These are phyloP conservation scores for Lepeophtheirus nordmannii DNA, from an alignment of 2,888 invertebrate genomes.

Conservation along the genomic window DNA sequence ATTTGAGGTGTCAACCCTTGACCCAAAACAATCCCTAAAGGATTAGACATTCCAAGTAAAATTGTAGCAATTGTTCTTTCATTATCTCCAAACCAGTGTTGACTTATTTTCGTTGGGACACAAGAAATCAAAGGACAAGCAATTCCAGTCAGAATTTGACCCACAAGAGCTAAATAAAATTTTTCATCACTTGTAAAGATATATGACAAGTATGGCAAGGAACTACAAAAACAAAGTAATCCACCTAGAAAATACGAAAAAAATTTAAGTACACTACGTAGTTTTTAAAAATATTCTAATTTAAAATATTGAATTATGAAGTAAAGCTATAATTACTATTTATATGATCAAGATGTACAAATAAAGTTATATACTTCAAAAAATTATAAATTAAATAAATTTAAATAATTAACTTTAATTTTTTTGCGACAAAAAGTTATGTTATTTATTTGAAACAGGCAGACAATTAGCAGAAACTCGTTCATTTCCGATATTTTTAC, in stretches of 20 bases:
- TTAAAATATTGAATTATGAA: too few species aligned
- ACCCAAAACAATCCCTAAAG: constrained; percentile 20
- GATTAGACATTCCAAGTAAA: constrained; percentile 21
- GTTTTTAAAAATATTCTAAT: too few species aligned
- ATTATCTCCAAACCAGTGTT: constrained; percentile 21
- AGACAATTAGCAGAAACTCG: too few species aligned
- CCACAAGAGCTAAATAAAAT: constrained; percentile 19
- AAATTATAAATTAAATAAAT: too few species aligned
- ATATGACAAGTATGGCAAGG: constrained; percentile 2
- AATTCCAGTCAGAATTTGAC: constrained; percentile 18
- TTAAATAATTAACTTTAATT: too few species aligned
- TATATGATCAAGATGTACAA: too few species aligned
- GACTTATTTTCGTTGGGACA: constrained; percentile 23
- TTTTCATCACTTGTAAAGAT: constrained; percentile 8
- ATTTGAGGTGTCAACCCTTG: constrained; percentile 14
- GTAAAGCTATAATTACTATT: too few species aligned
- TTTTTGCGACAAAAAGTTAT: too few species aligned
- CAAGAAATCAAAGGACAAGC: constrained; percentile 24
- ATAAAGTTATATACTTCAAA: too few species aligned
- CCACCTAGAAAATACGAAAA: constrained; percentile 9
- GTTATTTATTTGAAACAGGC: too few species aligned
- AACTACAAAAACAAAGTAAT: constrained; percentile 11
- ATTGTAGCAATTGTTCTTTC: constrained; percentile 21
- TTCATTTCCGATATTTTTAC: too few species aligned
- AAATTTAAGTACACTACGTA: too few species aligned